Base-by-base conservation (phyloP, 2,888 invertebrate species). In the Podabrus alpinus region DNA sequence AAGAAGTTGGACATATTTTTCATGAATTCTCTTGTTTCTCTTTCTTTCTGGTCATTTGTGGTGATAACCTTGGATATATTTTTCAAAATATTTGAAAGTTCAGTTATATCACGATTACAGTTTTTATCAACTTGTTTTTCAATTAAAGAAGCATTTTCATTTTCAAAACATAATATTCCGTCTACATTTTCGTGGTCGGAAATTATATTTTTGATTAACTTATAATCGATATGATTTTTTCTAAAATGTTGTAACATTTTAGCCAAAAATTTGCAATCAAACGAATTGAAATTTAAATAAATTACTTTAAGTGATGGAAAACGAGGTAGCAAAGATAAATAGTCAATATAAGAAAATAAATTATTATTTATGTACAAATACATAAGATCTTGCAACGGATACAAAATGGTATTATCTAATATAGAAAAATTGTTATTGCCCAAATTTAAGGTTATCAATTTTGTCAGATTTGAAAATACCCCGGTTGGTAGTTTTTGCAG, bases 221-320 rank as follows among this genome's bases (percentile, higher is more conserved):
- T n/a, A 13, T 4, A 29, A 13, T 11, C 11, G 3, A 3, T 3
- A 29, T 3, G 0, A 13, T n/a, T 29, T 5, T n/a, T 1, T 29
- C 29, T 29, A n/a, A 29, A 29, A 29, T 29, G 13, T 4, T 29
- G 13, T 29, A 29, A 13, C 29, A 29, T 29, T 13, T 13, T 29
- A 3, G 4, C 13, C 29, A 29, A n/a, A 29, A 29, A 29, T 29
- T 13, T 29, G n/a, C 29, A 29, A 13, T n/a, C 5, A n/a, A 29
- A 29, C 1, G 4, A 13, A 29, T 29, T 29, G 13, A 29, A 29
- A 29, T 29, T 29, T 29, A 29, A 29, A n/a, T 13, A 13, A 13
- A 29, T n/a, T 13, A 13, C 0, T 0, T 21, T 0, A 2, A 66
- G 11, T 9, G 0, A 1, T 7, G 1, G 7, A 2, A 16, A 9